Evolutionary conservation across 2,888 invertebrate species (phyloP).

Genomic region (Eueremaeus valkanovi): DNA sequence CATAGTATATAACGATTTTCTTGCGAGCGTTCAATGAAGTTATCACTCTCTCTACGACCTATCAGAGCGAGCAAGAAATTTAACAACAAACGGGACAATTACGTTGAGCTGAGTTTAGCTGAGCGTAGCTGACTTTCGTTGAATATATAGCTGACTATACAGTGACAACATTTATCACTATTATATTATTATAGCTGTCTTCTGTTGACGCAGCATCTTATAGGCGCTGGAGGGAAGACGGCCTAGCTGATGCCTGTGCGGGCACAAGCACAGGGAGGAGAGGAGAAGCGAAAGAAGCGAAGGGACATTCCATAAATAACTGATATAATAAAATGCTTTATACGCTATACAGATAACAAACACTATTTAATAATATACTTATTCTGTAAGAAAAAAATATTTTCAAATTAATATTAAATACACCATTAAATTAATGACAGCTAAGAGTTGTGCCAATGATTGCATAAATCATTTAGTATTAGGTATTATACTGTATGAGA

Average conservation of each 20-base stretch:
- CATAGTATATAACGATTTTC: constrained; percentile 6
- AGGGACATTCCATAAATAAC: constrained; percentile 12
- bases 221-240: constrained; percentile 29
- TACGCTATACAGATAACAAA: constrained; percentile 26
- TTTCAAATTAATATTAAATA: constrained; percentile 34
- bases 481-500: background rate
- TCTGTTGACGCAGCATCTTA: background rate
- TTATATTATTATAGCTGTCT: constrained; percentile 34
- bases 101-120: background rate
- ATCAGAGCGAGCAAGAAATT: background rate
- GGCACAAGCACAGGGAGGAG: background rate
- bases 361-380: background rate
- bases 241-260: too few species aligned
- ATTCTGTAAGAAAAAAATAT: background rate
- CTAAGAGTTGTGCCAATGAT: background rate
- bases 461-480: constrained; percentile 31
- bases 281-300: too few species aligned
- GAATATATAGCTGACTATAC: background rate
- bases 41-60: constrained; percentile 15
- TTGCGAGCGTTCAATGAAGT: background rate
- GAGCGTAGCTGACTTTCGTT: too few species aligned
- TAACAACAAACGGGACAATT: constrained; percentile 23
- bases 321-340: constrained; percentile 22
- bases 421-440: constrained; percentile 30
- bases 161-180: constrained; percentile 33